Base-by-base conservation (phyloP, 2,113 vertebrate species). In the Lophura nycthemera region DNA sequence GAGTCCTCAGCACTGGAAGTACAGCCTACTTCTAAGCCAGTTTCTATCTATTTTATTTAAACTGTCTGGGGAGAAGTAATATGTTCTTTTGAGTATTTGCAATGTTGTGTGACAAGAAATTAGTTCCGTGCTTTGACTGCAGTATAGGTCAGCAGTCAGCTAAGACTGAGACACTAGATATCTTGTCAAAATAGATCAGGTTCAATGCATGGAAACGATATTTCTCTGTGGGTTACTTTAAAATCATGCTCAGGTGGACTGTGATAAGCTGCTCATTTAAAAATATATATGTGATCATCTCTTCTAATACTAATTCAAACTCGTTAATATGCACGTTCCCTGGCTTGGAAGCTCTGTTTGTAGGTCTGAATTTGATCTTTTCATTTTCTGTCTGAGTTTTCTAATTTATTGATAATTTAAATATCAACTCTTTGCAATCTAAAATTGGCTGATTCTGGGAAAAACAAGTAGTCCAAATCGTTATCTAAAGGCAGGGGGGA, bases 91-190 rank as follows among this genome's bases (percentile, higher is more conserved):
- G 20, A 82, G 45, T n/a, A 60, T 60, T 78, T 93, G 57, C 67
- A 89, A 50, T 89, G 45, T 86, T 88, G 73, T 95, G 29, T 73
- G 73, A 88, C 65, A 88, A 84, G 66, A 91, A 83, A 95, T 79
- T 47, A 93, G 32, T 96, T 93, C 80, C 70, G 70, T 6, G 1
- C 59, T 79, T 92, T 89, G 88, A 65, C 38, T 66, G 69, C 69
- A 93, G 57, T 60, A 86, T 80, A 92, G 91, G 80, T 95, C 88
- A 93, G 69, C 79, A 82, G 79, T 71, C 92, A 94, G 47, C 69
- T 65, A 87, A 82, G 73, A 42, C 66, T 67, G n/a, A 93, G 63
- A 73, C 38, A 91, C 7, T 13, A 85, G 40, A 59, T 84, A 77
- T 22, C 80, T 65, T 83, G 83, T 95, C 91, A 86, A 86, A 96